These are phyloP conservation scores for Gymnosoma rotundatum DNA, from an alignment of 2,888 invertebrate genomes.

Conservation along the genomic window DNA sequence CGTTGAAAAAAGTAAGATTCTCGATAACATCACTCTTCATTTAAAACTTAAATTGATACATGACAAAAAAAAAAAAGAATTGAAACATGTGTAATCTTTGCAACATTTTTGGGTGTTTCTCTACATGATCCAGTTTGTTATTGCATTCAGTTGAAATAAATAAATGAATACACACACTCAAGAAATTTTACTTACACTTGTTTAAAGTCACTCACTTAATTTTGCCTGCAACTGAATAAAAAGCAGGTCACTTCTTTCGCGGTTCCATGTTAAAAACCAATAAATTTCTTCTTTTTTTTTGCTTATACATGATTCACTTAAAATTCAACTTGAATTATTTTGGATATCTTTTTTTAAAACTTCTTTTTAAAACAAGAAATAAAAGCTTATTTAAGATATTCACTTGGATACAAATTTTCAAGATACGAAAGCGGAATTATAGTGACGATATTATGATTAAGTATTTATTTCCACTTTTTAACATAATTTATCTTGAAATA, in stretches of 20 bases:
- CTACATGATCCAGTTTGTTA: slow-evolving; percentile 51
- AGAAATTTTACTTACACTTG: neutral
- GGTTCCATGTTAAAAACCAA: slow-evolving; percentile 4
- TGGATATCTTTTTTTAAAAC: neutral
- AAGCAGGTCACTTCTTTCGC: slow-evolving; percentile 27
- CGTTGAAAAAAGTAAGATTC: slow-evolving; percentile 49
- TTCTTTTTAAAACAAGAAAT: slow-evolving; percentile 25
- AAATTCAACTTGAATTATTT: slow-evolving; percentile 41
- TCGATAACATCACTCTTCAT: slow-evolving; percentile 37
- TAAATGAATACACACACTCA: no score
- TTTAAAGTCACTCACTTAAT: slow-evolving; percentile 24
- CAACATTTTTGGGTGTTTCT: no score
- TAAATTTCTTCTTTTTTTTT: slow-evolving; percentile 5
- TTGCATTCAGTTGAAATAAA: neutral
- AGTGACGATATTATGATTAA: slow-evolving; percentile 48
- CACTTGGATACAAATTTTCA: slow-evolving; percentile 27
- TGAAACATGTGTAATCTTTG: neutral
- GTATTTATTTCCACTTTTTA: slow-evolving; percentile 37
- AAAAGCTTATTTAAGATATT: slow-evolving; percentile 16
- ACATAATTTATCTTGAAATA: neutral
- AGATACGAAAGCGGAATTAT: slow-evolving; percentile 54
- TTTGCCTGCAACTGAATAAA: slow-evolving; percentile 1
- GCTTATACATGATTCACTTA: slow-evolving; percentile 54
- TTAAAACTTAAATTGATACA: slow-evolving; percentile 19
- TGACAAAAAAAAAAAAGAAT: neutral